Evolutionary conservation across 1,140 invertebrate species (phyloP), one percentile per base, ranked within the genome.

Genomic region (Cyclina sinensis): DNA sequence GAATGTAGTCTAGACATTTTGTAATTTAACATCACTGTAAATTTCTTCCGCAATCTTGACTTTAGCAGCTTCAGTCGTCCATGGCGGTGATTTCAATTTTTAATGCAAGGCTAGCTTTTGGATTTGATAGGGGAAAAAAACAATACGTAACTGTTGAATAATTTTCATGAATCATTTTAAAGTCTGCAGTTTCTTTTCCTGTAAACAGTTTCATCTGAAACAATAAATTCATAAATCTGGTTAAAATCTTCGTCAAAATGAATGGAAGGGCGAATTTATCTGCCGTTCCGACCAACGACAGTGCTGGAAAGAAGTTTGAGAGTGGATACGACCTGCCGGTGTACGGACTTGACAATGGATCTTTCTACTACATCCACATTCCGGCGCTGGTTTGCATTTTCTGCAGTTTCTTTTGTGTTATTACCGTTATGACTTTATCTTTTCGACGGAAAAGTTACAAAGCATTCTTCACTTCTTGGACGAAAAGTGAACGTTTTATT

Each of bases 401-500:
- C 59, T 24, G 76, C 35, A 91, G 90, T 78, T 89, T 91, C 54
- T 59, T 76, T 21, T 86, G 68, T 35, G 90, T 83, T 12, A 65
- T 74, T 18, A 30, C 65, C 5, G 84, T 85, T 4, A 84, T 91
- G 16, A 79, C 83, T 16, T 54, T 85, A 43, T 91, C 90, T 0
- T 91, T 91, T 46, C 65, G 80, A 30, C 54, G 48, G 16, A 83
- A 89, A 24, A 89, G 68, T 27, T 87, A 30, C 18, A 73, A 32
- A 30, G 51, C 78, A 11, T 91, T 91, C 30, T 91, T 91, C 39
- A 39, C 43, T 21, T 9, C n/a, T 62, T 91, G 90, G 90, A 62
- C 80, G 12, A 89, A 79, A 86, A 89, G 90, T 30, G 90, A 91
- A 62, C 68, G 90, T 39, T 91, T 91, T 37, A 87, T 91, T 7